Percentiles rank a stretch among this genome's conserved stretches.
Evolutionary conservation across 2,113 vertebrate species (phyloP).

Genomic region (Piaya cayana): DNA sequence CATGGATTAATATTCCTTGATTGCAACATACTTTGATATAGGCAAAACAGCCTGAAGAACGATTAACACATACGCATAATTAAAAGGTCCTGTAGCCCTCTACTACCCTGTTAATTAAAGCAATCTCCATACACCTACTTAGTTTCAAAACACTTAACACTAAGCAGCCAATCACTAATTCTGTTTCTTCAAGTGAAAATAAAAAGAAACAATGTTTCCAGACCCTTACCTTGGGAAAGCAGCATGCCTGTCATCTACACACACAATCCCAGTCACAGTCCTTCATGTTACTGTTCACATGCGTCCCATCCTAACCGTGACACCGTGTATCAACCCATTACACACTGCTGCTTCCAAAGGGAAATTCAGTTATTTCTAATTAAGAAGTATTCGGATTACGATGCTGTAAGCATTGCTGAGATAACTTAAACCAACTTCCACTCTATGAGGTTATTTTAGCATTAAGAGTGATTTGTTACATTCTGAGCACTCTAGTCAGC

Average conservation of each 20-base stretch:
- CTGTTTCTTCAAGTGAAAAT: background rate
- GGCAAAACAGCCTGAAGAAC: background rate
- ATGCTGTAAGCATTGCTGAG: background rate
- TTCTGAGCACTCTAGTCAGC: background rate
- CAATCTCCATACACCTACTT: background rate
- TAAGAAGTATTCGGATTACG: background rate
- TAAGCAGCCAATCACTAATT: background rate
- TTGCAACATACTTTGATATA: background rate
- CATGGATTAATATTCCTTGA: background rate
- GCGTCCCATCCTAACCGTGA: background rate
- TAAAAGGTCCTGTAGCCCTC: background rate
- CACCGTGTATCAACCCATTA: background rate
- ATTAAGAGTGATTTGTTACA: background rate
- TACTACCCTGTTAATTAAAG: background rate
- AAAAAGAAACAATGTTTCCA: background rate
- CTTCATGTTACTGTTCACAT: rapidly evolving
- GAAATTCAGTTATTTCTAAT: background rate
- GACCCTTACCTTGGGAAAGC: background rate
- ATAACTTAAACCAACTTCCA: background rate
- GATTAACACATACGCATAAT: background rate
- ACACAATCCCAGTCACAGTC: background rate
- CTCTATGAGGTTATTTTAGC: background rate
- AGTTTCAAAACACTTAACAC: background rate
- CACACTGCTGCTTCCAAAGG: background rate
- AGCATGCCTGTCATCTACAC: background rate